A percentile compares a stretch with the other conserved stretches of the same genome.
Evolutionary conservation across 2,113 vertebrate genomes (phyloP).

Genomic region (Apus apus): DNA sequence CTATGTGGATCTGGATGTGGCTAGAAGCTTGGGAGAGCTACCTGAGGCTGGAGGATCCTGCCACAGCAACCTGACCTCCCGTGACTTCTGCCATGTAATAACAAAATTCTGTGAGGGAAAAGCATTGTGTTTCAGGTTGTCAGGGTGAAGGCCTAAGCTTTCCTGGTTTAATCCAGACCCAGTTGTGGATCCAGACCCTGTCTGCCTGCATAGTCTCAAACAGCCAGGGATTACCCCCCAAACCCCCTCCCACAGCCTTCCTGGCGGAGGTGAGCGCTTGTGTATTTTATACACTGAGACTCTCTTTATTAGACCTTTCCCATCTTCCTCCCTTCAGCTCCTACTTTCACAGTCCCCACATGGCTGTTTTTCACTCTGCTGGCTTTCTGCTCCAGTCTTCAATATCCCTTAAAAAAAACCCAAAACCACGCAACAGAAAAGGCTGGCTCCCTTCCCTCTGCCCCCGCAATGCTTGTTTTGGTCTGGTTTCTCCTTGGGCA

Average conservation of each 20-base stretch:
- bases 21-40: neutral
- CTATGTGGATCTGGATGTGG: neutral
- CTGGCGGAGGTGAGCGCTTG: neutral
- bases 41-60: neutral
- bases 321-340: conserved; percentile 22
- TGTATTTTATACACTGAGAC: conserved; percentile 3
- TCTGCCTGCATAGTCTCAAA: neutral
- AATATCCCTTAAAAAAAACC: neutral
- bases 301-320: conserved; percentile 30
- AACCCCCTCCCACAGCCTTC: conserved; percentile 3
- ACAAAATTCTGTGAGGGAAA: neutral
- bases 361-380: conserved; percentile 15
- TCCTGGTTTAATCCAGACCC: neutral
- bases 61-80: neutral
- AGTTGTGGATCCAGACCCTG: neutral
- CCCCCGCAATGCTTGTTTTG: conserved; percentile 43
- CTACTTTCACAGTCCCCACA: conserved; percentile 11
- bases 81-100: neutral
- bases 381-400: neutral
- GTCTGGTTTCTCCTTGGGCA: neutral
- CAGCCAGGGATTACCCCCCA: neutral
- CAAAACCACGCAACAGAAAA: too few species aligned
- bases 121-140: neutral
- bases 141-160: neutral
- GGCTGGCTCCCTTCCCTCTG: conserved; percentile 1